Base-by-base conservation (phyloP, 2,113 vertebrate species). In the Gnathonemus longibarbis region DNA sequence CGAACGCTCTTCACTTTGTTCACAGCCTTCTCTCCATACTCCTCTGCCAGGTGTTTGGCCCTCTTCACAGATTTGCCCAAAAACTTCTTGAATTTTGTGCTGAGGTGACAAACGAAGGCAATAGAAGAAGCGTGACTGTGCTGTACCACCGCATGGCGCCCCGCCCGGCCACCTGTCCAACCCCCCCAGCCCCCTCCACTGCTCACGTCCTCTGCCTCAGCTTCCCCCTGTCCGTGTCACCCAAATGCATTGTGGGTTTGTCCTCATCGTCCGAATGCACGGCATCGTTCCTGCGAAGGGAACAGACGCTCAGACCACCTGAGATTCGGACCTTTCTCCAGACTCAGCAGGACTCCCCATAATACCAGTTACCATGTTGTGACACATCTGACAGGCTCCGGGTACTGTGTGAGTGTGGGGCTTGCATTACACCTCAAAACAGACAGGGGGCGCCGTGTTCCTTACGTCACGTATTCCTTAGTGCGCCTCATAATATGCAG, bases 1-100 rank as follows among this genome's bases (percentile, higher is more conserved):
- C 98, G 96, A 91, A 99, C 98, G 58, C 98, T 99, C 94, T 99
- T 99, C 90, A 99, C 98, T 94, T 99, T 99, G 95, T 99, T 99
- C 89, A 99, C 98, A 3, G 98, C 98, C 90, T 97, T 97, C 93
- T 99, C 98, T 0, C 98, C 97, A 0, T 99, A 99, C 90, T 99
- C 98, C 91, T 98, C 98, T 19, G 98, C 98, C 31, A 99, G 94
- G 93, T 99, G 98, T 91, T 98, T 98, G 87, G 98, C 98, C 92
- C 97, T 97, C 94, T 99, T 99, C 89, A 99, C 98, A 2, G 98
- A 99, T 92, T 99, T 99, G 83, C 98, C 98, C 70, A 99, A 94
- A 92, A 99, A 99, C 92, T 99, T 99, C 90, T 98, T 99, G 48
- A 99, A 93, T 91, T 99, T 98, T 24, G 98, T 99, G 91, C 98